A percentile compares a stretch with the other conserved stretches of the same genome.
phyloP scores from a whole-genome alignment of 2,113 vertebrate species.

The Thamnaconus septentrionalis region DNA sequence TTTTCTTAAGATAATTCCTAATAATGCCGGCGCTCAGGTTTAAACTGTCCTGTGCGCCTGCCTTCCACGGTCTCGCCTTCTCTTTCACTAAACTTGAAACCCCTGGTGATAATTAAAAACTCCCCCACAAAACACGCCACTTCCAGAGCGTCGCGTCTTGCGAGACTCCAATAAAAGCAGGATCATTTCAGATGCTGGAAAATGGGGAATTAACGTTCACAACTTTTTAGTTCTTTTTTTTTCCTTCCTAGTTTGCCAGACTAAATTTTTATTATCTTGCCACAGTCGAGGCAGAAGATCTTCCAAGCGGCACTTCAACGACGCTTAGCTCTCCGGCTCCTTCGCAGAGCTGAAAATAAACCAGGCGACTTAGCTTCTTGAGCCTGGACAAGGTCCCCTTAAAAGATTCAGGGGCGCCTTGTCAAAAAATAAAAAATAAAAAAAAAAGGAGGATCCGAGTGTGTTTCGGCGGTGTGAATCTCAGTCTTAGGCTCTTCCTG shows the following conservation, averaged over 20 bases:
- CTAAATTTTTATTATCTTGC: no score
- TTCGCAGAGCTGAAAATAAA: slow-evolving; percentile 1
- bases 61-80: slow-evolving; percentile 14
- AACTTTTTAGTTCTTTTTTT: slow-evolving; percentile 1
- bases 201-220: background rate
- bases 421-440: no score
- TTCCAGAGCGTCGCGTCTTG: background rate
- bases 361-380: background rate
- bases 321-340: background rate
- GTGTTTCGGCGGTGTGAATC: no score
- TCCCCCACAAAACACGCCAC: slow-evolving; percentile 4
- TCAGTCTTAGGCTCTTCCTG: no score
- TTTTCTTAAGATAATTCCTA: no score
- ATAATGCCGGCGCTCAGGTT: no score
- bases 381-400: background rate
- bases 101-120: slow-evolving; percentile 36
- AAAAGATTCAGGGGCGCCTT: background rate
- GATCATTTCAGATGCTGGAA: slow-evolving; percentile 9
- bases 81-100: slow-evolving; percentile 14
- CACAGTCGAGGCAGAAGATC: background rate
- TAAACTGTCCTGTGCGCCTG: background rate
- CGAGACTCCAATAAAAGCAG: background rate
- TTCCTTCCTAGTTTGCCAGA: no score
- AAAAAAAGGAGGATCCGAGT: no score
- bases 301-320: background rate